Percentiles rank a stretch among this genome's conserved stretches.
These are phyloP conservation scores for Stylophora pistillata DNA, from an alignment of 64 coral and sea anemone genomes.

Conservation along the genomic window DNA sequence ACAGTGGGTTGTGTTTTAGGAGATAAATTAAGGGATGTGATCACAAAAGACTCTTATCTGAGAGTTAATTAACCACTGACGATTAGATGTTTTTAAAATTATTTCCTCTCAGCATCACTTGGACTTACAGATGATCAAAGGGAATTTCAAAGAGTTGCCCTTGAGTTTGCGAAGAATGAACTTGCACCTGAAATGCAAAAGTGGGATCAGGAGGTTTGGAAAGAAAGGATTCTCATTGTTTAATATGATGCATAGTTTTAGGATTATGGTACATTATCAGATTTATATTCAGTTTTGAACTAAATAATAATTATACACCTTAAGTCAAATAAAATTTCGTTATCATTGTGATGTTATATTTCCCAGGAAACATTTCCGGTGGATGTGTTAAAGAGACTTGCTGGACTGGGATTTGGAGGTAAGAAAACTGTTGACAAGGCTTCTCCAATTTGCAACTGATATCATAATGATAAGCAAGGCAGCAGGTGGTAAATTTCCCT, in stretches of 20 bases:
- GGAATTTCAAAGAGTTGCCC: conserved; percentile 85
- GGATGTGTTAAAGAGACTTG: conserved; percentile 66
- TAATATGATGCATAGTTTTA: neutral
- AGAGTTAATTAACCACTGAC: too few species aligned
- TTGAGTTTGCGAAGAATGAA: conserved; percentile 86
- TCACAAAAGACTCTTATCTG: too few species aligned
- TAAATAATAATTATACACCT: too few species aligned
- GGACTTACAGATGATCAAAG: conserved; percentile 64
- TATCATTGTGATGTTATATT: neutral
- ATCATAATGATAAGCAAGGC: too few species aligned
- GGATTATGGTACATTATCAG: neutral
- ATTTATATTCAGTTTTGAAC: neutral
- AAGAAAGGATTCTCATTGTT: neutral
- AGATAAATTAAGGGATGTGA: too few species aligned
- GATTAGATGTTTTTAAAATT: neutral
- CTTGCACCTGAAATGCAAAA: conserved; percentile 80
- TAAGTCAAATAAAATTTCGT: neutral
- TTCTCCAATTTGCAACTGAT: neutral
- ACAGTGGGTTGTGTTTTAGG: too few species aligned
- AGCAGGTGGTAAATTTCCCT: too few species aligned
- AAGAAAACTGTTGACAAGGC: neutral
- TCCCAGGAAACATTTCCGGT: conserved; percentile 77
- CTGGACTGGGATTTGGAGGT: conserved; percentile 84
- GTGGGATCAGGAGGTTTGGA: conserved; percentile 73
- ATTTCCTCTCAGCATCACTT: conserved; percentile 45